Base-by-base conservation (phyloP, 2,888 invertebrate species). In the Aphelenchoides bicaudatus region DNA sequence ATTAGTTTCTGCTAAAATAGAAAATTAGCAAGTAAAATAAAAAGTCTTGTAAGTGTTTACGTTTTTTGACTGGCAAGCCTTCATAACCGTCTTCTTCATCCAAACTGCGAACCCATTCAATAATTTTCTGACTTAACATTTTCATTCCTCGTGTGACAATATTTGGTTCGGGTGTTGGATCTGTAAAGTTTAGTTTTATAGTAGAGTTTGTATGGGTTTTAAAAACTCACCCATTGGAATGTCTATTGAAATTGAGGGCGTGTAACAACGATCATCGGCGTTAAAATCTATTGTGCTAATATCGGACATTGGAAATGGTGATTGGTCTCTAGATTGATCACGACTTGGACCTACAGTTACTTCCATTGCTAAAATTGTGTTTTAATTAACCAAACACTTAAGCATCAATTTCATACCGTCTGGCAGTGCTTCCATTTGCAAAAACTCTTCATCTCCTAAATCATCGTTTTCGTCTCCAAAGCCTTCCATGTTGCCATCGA, bases 351-450 rank as follows among this genome's bases (percentile, higher is more conserved):
- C 65, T 4, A 65, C 30, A n/a, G 68, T 63, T n/a, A 65, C 59
- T 51, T 65, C 65, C 4, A 65, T 52, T 8, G 64, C 65, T 65
- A 38, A 23, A 67, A 63, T 49, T 49, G 38, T 50, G 25, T 62
- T n/a, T 31, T 52, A 39, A 39, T 39, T 52, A 52, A 8, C 3
- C 3, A 10, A 27, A 4, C 10, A n/a, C n/a, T n/a, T n/a, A n/a
- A n/a, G 34, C 50, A 34, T 34, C 34, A n/a, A 50, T 31, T 34
- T 21, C 43, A n/a, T 46, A 74, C 74, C 68, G 56, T 74, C 73
- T n/a, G 72, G 72, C 29, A 74, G 61, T 6, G 72, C 71, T 23
- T 74, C 74, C 74, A 74, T 74, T 54, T 74, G 72, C 5, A 74
- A 34, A 25, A 68, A 31, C 21, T 62, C 62, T 30, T 60, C 48